These are phyloP conservation scores for Cantharis lateralis DNA, from an alignment of 2,888 invertebrate genomes.

Conservation along the genomic window DNA sequence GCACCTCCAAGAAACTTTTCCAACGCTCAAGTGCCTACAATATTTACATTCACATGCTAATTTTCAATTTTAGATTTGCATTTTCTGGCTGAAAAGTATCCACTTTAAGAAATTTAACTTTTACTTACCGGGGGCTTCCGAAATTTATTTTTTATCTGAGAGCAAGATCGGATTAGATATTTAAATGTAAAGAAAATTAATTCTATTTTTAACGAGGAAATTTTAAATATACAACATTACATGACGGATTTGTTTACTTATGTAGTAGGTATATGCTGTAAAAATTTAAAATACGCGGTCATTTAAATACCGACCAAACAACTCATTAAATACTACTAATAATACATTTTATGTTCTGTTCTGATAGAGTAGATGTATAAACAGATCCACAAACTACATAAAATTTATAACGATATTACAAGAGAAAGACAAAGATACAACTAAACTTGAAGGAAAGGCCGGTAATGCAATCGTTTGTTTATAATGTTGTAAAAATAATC, in stretches of 20 bases:
- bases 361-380: conserved; percentile 31
- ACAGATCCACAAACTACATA: conserved; percentile 15
- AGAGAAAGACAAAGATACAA: conserved; percentile 30
- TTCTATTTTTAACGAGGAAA: not conserved
- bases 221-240: not conserved
- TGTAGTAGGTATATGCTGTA: not conserved
- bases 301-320: conserved; percentile 39
- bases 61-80: conserved; percentile 20
- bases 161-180: not conserved
- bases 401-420: conserved; percentile 4
- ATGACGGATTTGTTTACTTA: not conserved
- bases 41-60: conserved; percentile 29
- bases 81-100: conserved; percentile 1
- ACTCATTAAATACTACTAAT: conserved; percentile 50
- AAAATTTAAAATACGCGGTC: conserved; percentile 36
- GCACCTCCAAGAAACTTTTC: conserved; percentile 25
- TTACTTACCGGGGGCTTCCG: not conserved
- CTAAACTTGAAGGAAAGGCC: conserved; percentile 31
- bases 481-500: conserved; percentile 56
- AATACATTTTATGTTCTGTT: conserved; percentile 49
- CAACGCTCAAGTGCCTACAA: conserved; percentile 16
- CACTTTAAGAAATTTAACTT: conserved; percentile 5
- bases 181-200: not conserved
- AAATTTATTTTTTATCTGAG: not conserved
- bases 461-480: conserved; percentile 52